Conservation (phyloP, 2,888 invertebrate species). For the Calliphora vomitoria region DNA sequence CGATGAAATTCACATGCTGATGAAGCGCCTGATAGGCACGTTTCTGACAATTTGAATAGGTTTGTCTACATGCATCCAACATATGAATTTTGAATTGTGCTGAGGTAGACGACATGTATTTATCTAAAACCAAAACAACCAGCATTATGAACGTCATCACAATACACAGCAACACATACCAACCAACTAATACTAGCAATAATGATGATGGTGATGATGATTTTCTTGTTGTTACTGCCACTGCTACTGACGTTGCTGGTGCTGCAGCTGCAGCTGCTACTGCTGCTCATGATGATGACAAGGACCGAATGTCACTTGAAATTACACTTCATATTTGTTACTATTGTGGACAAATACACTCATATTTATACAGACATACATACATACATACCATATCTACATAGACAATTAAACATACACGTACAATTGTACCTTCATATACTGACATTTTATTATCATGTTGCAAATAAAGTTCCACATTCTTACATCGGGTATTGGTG, state of each 20-base stretch:
- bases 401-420: not conserved
- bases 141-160: slow-evolving; percentile 57
- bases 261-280: not conserved
- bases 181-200: slow-evolving; percentile 27
- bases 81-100: slow-evolving; percentile 71
- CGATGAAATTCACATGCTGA: slow-evolving; percentile 70
- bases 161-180: slow-evolving; percentile 14
- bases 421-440: slow-evolving; percentile 46
- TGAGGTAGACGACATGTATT: slow-evolving; percentile 71
- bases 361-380: slow-evolving; percentile 21
- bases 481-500: slow-evolving; percentile 31
- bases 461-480: slow-evolving; percentile 55
- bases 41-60: slow-evolving; percentile 74
- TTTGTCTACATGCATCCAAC: slow-evolving; percentile 71
- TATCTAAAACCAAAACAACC: slow-evolving; percentile 67
- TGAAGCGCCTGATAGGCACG: slow-evolving; percentile 73
- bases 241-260: slow-evolving; percentile 11
- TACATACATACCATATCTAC: not conserved
- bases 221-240: slow-evolving; percentile 21
- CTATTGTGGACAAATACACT: slow-evolving; percentile 60
- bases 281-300: slow-evolving; percentile 44
- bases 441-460: slow-evolving; percentile 61
- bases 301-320: slow-evolving; percentile 72
- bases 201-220: slow-evolving; percentile 44
- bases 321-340: slow-evolving; percentile 75